phyloP scores from a whole-genome alignment of 2,113 vertebrate species.

The Petroica traversi region DNA sequence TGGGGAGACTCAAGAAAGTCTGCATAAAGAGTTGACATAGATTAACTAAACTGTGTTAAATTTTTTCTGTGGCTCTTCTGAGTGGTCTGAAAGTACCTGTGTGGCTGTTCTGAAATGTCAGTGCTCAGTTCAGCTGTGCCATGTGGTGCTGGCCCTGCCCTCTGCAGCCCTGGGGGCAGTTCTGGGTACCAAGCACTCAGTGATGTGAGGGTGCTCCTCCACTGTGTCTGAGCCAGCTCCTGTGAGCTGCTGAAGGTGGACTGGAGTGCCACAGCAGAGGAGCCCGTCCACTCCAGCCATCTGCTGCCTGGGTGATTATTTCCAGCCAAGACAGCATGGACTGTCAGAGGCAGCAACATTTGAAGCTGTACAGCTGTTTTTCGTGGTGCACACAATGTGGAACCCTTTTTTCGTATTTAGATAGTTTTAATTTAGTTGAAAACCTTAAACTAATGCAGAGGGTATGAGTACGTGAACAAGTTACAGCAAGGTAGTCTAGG shows the following conservation, averaged over 20 bases:
- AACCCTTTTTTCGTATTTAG: not conserved
- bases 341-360: not conserved
- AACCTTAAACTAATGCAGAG: not conserved
- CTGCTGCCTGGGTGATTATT: not conserved
- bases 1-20: not conserved
- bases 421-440: not conserved
- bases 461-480: not conserved
- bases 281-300: not conserved
- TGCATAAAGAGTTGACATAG: not conserved
- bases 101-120: not conserved
- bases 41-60: not conserved
- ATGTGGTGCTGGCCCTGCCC: not conserved
- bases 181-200: not conserved
- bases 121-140: not conserved
- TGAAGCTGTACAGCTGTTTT: not conserved
- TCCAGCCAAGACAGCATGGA: fast-evolving
- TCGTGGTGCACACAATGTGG: not conserved
- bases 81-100: not conserved
- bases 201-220: fast-evolving
- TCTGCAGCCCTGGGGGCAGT: fast-evolving
- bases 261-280: not conserved
- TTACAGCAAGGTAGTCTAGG: constrained; percentile 1
- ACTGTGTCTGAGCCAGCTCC: not conserved
- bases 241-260: not conserved
- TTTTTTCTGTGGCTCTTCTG: not conserved